phyloP scores from a whole-genome alignment of 2,797 vertebrate genomes.

The Lepilemur ruficaudatus region DNA sequence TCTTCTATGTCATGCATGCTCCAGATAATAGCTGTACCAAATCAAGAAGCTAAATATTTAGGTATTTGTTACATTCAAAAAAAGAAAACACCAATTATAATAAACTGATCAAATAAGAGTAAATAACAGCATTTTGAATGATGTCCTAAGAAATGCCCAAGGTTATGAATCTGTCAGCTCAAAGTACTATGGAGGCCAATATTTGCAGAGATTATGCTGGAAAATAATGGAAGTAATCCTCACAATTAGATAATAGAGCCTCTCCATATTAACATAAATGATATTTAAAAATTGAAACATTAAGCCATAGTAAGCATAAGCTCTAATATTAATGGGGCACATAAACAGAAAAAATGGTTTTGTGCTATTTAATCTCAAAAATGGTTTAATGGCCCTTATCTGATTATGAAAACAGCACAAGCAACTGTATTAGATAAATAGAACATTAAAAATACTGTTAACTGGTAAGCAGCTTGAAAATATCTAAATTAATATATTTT shows the following conservation, averaged over 20 bases:
- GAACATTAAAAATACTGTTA: slow-evolving; percentile 86
- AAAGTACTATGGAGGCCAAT: slow-evolving; percentile 81
- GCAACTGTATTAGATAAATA: slow-evolving; percentile 86
- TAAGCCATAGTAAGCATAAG: slow-evolving; percentile 81
- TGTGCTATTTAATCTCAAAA: slow-evolving; percentile 89
- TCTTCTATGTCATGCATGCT: neutral
- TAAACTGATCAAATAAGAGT: slow-evolving; percentile 46
- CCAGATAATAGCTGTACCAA: neutral
- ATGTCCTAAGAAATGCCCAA: slow-evolving; percentile 75
- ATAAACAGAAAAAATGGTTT: slow-evolving; percentile 85
- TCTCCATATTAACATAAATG: slow-evolving; percentile 84
- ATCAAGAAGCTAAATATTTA: neutral
- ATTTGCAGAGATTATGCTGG: slow-evolving; percentile 79
- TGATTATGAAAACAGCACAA: slow-evolving; percentile 85
- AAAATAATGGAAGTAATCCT: slow-evolving; percentile 82
- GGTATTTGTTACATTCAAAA: slow-evolving; percentile 23
- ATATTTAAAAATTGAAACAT: slow-evolving; percentile 83
- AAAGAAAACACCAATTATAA: slow-evolving; percentile 44
- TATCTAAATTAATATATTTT: slow-evolving; percentile 83
- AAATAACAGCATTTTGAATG: slow-evolving; percentile 70
- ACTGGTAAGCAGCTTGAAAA: slow-evolving; percentile 86
- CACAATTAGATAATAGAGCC: slow-evolving; percentile 84
- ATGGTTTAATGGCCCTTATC: slow-evolving; percentile 87
- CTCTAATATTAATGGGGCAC: slow-evolving; percentile 84
- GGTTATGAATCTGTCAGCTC: slow-evolving; percentile 74